A percentile compares a stretch with the other conserved stretches of the same genome.
These are phyloP conservation scores for Ligdia adustata DNA, from an alignment of 2,888 invertebrate genomes.

Conservation along the genomic window DNA sequence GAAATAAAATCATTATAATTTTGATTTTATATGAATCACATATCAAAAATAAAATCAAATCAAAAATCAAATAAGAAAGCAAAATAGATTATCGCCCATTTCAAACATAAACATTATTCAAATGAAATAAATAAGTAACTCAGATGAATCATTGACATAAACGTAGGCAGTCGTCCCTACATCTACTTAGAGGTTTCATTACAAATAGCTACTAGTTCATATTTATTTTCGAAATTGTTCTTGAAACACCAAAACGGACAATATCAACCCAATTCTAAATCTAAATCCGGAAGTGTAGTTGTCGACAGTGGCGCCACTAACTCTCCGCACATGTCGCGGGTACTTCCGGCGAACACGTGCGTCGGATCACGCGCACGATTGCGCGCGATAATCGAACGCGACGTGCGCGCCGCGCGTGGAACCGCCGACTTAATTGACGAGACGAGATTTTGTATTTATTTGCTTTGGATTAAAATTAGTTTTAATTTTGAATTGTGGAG, in stretches of 20 bases:
- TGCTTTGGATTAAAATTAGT: too few relatives aligned
- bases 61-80: too few relatives aligned
- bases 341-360: constrained; percentile 54
- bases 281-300: constrained; percentile 41
- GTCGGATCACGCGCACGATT: constrained; percentile 52
- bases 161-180: too few relatives aligned
- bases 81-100: too few relatives aligned
- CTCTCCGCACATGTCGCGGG: constrained; percentile 47
- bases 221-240: too few relatives aligned
- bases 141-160: too few relatives aligned
- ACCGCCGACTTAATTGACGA: constrained; percentile 17
- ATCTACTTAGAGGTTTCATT: background rate
- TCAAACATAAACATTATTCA: too few relatives aligned
- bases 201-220: background rate
- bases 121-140: too few relatives aligned
- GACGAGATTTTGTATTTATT: constrained; percentile 4
- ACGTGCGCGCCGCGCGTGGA: constrained; percentile 32
- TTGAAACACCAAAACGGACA: background rate
- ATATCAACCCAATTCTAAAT: constrained; percentile 19
- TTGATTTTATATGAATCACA: too few relatives aligned
- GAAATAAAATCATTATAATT: too few relatives aligned
- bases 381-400: constrained; percentile 52
- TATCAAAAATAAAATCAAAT: too few relatives aligned
- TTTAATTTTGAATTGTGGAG: too few relatives aligned
- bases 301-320: constrained; percentile 53